A percentile compares a stretch with the other conserved stretches of the same genome.
Evolutionary conservation across 2,113 vertebrate genomes (phyloP).

Genomic region (Poecile atricapillus): DNA sequence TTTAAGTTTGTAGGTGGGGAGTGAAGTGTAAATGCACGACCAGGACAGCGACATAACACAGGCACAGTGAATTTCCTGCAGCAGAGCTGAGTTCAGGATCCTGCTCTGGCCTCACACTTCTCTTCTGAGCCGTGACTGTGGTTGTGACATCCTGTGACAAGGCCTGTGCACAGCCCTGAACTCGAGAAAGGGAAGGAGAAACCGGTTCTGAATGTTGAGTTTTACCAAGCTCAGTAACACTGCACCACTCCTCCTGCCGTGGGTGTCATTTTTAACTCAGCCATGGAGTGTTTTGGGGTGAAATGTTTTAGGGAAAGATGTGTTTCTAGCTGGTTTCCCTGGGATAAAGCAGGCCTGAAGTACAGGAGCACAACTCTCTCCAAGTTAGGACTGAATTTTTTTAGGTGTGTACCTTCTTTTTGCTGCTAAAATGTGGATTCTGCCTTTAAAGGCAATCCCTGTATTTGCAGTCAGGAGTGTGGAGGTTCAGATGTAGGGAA

Average conservation of each 20-base stretch:
- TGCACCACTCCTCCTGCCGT: not conserved
- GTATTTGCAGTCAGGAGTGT: not conserved
- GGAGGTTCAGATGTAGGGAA: not conserved
- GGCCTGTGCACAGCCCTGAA: not conserved
- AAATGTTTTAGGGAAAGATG: not conserved
- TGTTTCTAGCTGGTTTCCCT: not conserved
- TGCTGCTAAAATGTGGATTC: not conserved
- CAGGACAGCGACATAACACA: not conserved
- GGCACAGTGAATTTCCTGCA: not conserved
- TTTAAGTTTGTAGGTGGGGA: not conserved
- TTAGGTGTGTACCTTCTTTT: not conserved
- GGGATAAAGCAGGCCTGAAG: not conserved
- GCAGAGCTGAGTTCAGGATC: not conserved
- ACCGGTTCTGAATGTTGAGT: not conserved
- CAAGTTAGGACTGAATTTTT: not conserved
- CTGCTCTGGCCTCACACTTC: not conserved
- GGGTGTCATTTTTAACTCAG: accelerated
- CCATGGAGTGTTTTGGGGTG: accelerated
- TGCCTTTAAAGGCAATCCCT: not conserved
- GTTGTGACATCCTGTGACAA: not conserved
- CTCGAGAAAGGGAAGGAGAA: not conserved
- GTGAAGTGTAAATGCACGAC: accelerated
- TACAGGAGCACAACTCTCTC: not conserved
- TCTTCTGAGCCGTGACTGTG: not conserved
- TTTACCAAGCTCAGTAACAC: not conserved